Conservation (phyloP, 2,113 vertebrate genomes). For the Mesoclemmys tuberculata region DNA sequence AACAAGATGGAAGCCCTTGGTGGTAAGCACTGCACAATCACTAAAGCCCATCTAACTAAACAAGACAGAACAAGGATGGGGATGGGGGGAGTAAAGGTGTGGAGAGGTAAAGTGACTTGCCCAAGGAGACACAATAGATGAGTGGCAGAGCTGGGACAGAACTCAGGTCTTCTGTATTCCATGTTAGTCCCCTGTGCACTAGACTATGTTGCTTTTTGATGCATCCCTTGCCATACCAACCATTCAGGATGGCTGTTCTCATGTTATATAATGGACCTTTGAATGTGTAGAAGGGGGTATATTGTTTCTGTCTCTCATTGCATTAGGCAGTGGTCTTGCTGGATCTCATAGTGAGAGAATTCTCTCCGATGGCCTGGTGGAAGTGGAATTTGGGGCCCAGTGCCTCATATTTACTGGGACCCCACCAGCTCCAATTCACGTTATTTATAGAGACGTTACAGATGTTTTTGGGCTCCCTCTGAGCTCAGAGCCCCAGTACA, state of each 20-base stretch:
- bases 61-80: neutral
- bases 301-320: neutral
- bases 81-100: neutral
- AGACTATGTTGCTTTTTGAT: neutral
- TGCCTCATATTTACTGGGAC: no score
- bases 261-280: neutral
- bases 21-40: neutral
- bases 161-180: neutral
- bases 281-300: neutral
- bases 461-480: neutral
- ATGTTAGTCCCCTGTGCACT: neutral
- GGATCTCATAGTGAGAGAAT: neutral
- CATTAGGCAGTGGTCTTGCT: fast-evolving
- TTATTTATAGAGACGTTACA: neutral
- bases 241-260: fast-evolving
- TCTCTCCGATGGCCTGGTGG: neutral
- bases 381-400: neutral
- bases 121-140: neutral
- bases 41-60: no score
- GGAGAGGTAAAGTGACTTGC: neutral
- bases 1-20: neutral
- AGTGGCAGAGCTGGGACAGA: neutral
- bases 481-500: neutral
- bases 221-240: fast-evolving
- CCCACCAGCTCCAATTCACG: neutral